phyloP scores from a whole-genome alignment of 2,113 vertebrate species.

The Callionymus lyra region DNA sequence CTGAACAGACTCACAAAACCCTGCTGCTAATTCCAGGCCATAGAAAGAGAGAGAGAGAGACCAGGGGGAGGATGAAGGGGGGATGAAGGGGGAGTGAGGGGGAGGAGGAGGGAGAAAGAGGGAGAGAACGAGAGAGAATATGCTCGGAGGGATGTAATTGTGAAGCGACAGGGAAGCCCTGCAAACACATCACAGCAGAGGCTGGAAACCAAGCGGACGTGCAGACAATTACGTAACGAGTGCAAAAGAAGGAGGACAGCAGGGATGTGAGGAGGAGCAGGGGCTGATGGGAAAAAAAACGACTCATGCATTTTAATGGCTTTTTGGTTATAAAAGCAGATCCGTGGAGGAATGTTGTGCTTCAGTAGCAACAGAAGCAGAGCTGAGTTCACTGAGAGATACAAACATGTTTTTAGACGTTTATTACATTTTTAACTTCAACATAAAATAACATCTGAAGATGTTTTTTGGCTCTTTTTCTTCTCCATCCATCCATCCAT shows the following conservation, averaged over 20 bases:
- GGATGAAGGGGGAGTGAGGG: constrained; percentile 15
- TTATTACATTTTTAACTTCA: no score
- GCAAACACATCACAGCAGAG: constrained; percentile 45
- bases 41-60: constrained; percentile 12
- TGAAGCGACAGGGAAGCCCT: constrained; percentile 42
- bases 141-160: constrained; percentile 35
- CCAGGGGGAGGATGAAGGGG: constrained; percentile 12
- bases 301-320: constrained; percentile 45
- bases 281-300: constrained; percentile 6
- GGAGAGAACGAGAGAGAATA: constrained; percentile 25
- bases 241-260: constrained; percentile 38
- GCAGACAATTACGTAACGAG: constrained; percentile 58
- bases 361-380: constrained; percentile 26
- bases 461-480: no score
- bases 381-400: no score
- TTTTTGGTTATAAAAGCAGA: constrained; percentile 49
- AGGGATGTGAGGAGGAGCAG: constrained; percentile 15
- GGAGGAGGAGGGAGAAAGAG: constrained; percentile 13
- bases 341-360: constrained; percentile 44
- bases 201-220: constrained; percentile 62
- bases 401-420: no score
- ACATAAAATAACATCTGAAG: no score
- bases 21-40: constrained; percentile 40
- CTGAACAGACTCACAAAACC: constrained; percentile 48
- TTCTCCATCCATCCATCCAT: no score